phyloP scores from a whole-genome alignment of 2,888 invertebrate genomes.

The Caenorhabditis wallacei region DNA sequence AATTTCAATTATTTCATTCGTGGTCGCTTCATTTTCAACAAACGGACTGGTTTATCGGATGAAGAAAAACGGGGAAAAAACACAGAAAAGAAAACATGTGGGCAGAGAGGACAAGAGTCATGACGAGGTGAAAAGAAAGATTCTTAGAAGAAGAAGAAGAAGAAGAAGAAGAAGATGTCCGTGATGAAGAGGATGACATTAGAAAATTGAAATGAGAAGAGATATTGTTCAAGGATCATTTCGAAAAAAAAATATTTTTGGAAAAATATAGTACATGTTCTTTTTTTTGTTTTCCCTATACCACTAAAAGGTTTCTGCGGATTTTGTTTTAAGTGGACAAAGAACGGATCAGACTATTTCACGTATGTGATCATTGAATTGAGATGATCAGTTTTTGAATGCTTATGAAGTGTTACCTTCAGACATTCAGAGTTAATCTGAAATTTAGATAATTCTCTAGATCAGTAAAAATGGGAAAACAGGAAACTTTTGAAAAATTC shows the following conservation, averaged over 20 bases:
- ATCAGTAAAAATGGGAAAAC: too few species aligned
- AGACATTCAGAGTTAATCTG: too few species aligned
- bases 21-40: constrained; percentile 31
- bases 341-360: too few species aligned
- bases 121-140: constrained; percentile 19
- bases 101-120: background rate
- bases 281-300: background rate
- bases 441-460: too few species aligned
- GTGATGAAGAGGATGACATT: background rate
- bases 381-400: too few species aligned
- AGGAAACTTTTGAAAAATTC: too few species aligned
- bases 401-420: too few species aligned
- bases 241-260: too few species aligned
- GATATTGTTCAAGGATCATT: too few species aligned
- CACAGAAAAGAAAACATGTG: background rate
- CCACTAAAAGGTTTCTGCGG: constrained; percentile 7
- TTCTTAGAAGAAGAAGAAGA: background rate
- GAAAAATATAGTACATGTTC: background rate
- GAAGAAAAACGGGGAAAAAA: background rate
- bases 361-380: too few species aligned
- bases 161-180: background rate
- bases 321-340: too few species aligned
- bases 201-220: too few species aligned
- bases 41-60: constrained; percentile 56
- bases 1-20: constrained; percentile 59